Evolutionary conservation across 2,797 vertebrate genomes (phyloP).

Genomic region (Lagorchestes hirsutus): DNA sequence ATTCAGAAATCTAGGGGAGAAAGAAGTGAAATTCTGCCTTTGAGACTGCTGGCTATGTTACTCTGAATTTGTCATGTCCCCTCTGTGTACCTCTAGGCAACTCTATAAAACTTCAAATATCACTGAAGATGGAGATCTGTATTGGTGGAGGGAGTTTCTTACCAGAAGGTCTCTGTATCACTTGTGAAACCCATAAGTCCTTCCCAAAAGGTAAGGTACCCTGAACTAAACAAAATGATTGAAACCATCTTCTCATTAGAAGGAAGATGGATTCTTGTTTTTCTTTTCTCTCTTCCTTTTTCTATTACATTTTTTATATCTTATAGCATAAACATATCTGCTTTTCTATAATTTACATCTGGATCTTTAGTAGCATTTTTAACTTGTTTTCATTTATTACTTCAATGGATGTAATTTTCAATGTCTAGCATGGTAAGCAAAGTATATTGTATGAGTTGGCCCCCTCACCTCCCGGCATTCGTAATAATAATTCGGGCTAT

Average conservation of each 20-base stretch:
- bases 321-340: conserved; percentile 65
- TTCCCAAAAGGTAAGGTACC: background rate
- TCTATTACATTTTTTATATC: background rate
- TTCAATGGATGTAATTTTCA: conserved; percentile 50
- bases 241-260: background rate
- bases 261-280: background rate
- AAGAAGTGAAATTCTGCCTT: background rate
- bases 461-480: conserved; percentile 49
- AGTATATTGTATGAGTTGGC: conserved; percentile 52
- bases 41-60: background rate
- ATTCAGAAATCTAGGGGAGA: background rate
- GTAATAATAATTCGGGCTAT: conserved; percentile 28
- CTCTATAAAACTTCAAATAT: background rate
- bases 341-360: conserved; percentile 67
- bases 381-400: conserved; percentile 50
- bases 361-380: conserved; percentile 18
- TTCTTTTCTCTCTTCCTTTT: background rate
- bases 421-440: conserved; percentile 48
- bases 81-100: background rate
- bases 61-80: background rate
- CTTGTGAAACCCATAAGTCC: background rate
- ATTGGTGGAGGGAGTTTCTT: background rate
- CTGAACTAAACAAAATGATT: conserved; percentile 17
- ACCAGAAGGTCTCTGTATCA: background rate
- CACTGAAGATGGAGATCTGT: background rate